Conservation (phyloP, 2,888 invertebrate genomes). For the Mechanitis messenoides region DNA sequence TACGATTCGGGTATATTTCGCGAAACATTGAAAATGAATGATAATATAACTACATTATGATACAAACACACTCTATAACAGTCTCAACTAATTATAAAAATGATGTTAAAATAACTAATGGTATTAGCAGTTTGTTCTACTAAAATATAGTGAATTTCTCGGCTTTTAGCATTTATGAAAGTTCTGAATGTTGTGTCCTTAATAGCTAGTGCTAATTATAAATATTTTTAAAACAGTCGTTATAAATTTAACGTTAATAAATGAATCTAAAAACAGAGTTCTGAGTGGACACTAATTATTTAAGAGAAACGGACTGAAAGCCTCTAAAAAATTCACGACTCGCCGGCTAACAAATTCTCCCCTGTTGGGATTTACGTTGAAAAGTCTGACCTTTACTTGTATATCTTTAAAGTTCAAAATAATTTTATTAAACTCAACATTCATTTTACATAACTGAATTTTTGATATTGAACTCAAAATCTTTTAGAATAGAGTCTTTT, state of each 20-base stretch:
- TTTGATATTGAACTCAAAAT: slow-evolving; percentile 19
- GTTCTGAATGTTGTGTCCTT: too few species aligned
- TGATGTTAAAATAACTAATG: too few species aligned
- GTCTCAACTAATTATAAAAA: too few species aligned
- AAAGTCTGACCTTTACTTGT: slow-evolving; percentile 9
- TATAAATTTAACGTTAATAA: background rate
- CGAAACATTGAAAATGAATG: too few species aligned
- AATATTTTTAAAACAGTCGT: background rate
- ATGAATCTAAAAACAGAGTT: background rate
- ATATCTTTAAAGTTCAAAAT: slow-evolving; percentile 8
- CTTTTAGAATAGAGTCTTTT: slow-evolving; percentile 16
- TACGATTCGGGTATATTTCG: too few species aligned
- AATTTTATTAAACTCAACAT: background rate
- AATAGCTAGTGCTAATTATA: too few species aligned
- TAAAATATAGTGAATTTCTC: too few species aligned
- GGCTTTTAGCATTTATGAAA: too few species aligned
- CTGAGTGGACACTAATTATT: slow-evolving; percentile 13
- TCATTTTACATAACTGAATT: background rate
- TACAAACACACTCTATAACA: too few species aligned
- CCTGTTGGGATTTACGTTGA: slow-evolving; percentile 5
- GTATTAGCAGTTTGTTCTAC: too few species aligned
- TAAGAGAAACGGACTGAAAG: slow-evolving; percentile 9
- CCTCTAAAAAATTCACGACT: slow-evolving; percentile 14
- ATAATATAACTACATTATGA: too few species aligned
- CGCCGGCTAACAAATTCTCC: slow-evolving; percentile 13